Evolutionary conservation across 2,888 invertebrate species (phyloP).

Genomic region (Nasonia oneida): DNA sequence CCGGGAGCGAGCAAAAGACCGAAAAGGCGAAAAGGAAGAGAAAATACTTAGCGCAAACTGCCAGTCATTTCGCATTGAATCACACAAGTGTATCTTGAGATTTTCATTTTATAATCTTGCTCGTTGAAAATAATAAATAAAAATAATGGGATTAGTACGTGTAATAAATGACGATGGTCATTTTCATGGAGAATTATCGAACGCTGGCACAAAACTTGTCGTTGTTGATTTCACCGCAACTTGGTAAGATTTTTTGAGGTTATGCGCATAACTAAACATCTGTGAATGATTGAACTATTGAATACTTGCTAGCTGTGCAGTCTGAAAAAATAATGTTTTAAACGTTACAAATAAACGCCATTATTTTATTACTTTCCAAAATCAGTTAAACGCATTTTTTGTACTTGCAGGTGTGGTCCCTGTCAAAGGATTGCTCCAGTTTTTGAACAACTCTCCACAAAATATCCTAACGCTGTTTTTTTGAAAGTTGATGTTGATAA

Average conservation of each 20-base stretch:
- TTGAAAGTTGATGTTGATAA: slow-evolving; percentile 97
- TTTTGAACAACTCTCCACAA: slow-evolving; percentile 92
- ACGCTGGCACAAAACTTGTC: slow-evolving; percentile 92
- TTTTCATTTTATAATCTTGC: slow-evolving; percentile 22
- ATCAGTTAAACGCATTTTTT: background rate
- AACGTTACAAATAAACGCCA: background rate
- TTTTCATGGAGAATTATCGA: slow-evolving; percentile 91
- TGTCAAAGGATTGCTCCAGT: slow-evolving; percentile 96
- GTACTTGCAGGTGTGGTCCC: slow-evolving; percentile 92
- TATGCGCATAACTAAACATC: slow-evolving; percentile 39
- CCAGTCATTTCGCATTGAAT: slow-evolving; percentile 50
- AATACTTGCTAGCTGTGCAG: background rate
- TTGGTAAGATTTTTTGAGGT: slow-evolving; percentile 84
- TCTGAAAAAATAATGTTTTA: background rate
- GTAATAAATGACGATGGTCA: slow-evolving; percentile 88
- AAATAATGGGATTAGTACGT: slow-evolving; percentile 82
- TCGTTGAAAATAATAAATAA: slow-evolving; percentile 1
- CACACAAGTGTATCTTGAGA: background rate
- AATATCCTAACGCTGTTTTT: slow-evolving; percentile 94
- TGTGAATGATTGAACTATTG: background rate
- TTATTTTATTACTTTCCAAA: slow-evolving; percentile 5
- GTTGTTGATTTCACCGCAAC: slow-evolving; percentile 97
- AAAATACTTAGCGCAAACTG: slow-evolving; percentile 15
- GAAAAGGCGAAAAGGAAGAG: too few species aligned
- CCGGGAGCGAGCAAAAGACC: too few species aligned